Conservation (phyloP, 2,888 invertebrate species). For the Sinelater perroti region DNA sequence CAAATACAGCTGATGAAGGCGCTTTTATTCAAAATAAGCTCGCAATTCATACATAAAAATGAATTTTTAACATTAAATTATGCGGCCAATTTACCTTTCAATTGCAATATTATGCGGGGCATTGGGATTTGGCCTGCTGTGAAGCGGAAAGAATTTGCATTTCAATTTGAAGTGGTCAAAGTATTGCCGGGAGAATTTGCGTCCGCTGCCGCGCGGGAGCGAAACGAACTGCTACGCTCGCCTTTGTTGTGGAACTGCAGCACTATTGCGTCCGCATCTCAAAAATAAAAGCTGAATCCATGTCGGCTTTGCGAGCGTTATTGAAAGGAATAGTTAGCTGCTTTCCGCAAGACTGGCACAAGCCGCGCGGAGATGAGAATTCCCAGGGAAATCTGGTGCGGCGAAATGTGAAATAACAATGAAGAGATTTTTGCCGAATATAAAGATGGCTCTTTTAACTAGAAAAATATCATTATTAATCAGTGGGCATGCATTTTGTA, state of each 20-base stretch:
- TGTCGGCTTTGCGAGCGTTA: no score
- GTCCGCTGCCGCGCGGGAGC: not conserved
- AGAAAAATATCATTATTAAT: no score
- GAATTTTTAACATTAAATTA: constrained; percentile 2
- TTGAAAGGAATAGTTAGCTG: no score
- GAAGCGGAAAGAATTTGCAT: constrained; percentile 8
- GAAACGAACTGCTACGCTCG: not conserved
- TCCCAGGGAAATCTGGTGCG: no score
- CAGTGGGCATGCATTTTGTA: no score
- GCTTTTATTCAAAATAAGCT: not conserved
- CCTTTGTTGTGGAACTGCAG: not conserved
- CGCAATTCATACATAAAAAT: not conserved
- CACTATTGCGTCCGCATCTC: not conserved
- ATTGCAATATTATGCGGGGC: constrained; percentile 5
- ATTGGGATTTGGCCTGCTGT: not conserved
- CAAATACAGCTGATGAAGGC: no score
- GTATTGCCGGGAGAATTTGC: not conserved
- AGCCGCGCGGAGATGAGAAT: no score
- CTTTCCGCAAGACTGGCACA: no score
- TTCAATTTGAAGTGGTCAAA: constrained; percentile 12
- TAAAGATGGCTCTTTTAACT: no score
- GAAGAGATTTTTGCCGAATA: no score
- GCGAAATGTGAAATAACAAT: no score
- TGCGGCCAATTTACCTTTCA: not conserved
- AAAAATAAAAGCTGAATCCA: not conserved